Percentiles rank a stretch among this genome's conserved stretches.
Evolutionary conservation across 2,888 invertebrate genomes (phyloP).

Genomic region (Onthophagus sagittarius): DNA sequence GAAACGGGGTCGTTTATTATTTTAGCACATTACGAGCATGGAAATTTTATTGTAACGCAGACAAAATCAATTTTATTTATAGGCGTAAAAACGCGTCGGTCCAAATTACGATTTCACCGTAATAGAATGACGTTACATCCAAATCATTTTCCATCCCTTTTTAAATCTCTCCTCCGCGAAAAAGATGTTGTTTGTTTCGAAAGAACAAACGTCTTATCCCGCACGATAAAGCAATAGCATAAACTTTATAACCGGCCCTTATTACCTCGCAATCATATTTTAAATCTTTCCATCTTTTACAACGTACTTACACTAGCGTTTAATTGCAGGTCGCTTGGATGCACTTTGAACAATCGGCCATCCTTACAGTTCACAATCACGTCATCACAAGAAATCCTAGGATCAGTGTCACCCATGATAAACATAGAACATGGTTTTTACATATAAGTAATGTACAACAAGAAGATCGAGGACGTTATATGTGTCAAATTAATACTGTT

Average conservation of each 20-base stretch:
- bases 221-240: slow-evolving; percentile 27
- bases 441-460: slow-evolving; percentile 90
- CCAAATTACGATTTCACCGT: neutral
- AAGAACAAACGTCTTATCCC: slow-evolving; percentile 12
- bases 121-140: neutral
- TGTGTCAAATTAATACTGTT: slow-evolving; percentile 93
- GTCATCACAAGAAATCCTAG: slow-evolving; percentile 91
- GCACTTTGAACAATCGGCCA: slow-evolving; percentile 91
- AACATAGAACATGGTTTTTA: slow-evolving; percentile 88
- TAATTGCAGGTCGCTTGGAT: slow-evolving; percentile 87
- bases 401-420: slow-evolving; percentile 88
- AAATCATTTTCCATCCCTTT: neutral
- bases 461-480: slow-evolving; percentile 87
- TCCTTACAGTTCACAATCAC: slow-evolving; percentile 89
- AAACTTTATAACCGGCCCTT: slow-evolving; percentile 33
- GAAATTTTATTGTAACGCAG: neutral
- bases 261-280: slow-evolving; percentile 33
- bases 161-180: neutral
- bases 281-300: slow-evolving; percentile 22
- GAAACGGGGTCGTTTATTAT: neutral
- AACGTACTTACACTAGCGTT: slow-evolving; percentile 3
- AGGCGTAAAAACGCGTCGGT: neutral
- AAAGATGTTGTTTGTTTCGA: slow-evolving; percentile 2
- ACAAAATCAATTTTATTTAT: neutral
- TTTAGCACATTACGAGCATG: neutral